phyloP scores from a whole-genome alignment of 2,888 invertebrate genomes.

The Melinopterus prodromus region DNA sequence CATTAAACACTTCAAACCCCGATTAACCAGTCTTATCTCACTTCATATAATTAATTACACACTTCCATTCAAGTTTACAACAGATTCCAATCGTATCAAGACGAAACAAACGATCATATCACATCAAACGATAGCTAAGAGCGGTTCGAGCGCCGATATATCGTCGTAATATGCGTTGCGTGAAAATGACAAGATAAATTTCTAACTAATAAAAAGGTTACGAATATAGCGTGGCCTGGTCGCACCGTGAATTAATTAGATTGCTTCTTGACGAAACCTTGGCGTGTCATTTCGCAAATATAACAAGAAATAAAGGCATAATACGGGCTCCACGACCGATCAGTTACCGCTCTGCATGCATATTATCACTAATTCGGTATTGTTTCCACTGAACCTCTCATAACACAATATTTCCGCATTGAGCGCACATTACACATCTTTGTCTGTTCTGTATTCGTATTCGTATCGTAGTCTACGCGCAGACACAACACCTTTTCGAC shows the following conservation, averaged over 20 bases:
- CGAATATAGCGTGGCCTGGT: neutral
- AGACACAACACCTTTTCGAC: neutral
- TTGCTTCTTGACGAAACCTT: constrained; percentile 14
- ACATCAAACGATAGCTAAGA: neutral
- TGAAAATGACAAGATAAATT: constrained; percentile 8
- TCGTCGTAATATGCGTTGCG: neutral
- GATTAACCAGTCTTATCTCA: too few species aligned
- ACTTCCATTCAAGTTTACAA: too few species aligned
- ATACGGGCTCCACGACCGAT: neutral
- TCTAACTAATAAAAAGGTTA: constrained; percentile 18
- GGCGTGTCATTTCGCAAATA: constrained; percentile 6
- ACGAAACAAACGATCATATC: neutral
- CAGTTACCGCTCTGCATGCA: neutral
- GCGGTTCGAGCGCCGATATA: neutral
- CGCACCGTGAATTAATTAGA: constrained; percentile 5
- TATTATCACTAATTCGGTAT: constrained; percentile 14
- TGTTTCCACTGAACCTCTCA: neutral
- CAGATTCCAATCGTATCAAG: too few species aligned
- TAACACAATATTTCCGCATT: neutral
- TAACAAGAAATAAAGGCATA: constrained; percentile 4
- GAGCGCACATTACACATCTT: constrained; percentile 8
- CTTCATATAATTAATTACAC: too few species aligned
- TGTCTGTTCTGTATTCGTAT: neutral
- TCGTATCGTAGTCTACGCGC: neutral
- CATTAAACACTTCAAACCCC: too few species aligned